Conservation (phyloP, 2,113 vertebrate species). For the Sitta europaea region DNA sequence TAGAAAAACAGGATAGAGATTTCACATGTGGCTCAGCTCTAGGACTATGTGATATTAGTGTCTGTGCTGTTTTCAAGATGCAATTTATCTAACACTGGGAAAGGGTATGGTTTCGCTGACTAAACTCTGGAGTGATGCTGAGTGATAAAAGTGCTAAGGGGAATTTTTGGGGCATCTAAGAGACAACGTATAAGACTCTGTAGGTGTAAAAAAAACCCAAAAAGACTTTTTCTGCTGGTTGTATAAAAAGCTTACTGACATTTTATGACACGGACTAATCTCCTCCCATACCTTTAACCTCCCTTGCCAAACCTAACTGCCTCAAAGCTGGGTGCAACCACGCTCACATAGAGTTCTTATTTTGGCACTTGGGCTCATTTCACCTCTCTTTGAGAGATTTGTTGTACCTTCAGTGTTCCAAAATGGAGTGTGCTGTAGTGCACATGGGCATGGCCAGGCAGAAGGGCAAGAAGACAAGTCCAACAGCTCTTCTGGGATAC, state of each 20-base stretch:
- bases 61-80: slow-evolving; percentile 72
- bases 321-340: background rate
- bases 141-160: slow-evolving; percentile 73
- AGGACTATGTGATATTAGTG: slow-evolving; percentile 59
- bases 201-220: slow-evolving; percentile 61
- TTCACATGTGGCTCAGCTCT: slow-evolving; percentile 55
- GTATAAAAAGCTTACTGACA: slow-evolving; percentile 68
- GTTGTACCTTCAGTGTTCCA: background rate
- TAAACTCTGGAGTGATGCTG: slow-evolving; percentile 72
- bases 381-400: background rate
- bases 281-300: background rate
- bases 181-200: slow-evolving; percentile 28
- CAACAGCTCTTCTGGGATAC: background rate
- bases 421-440: background rate
- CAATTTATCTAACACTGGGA: slow-evolving; percentile 73
- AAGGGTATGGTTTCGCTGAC: slow-evolving; percentile 78
- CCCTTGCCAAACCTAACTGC: background rate
- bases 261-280: slow-evolving; percentile 27
- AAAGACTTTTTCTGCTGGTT: slow-evolving; percentile 28
- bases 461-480: background rate
- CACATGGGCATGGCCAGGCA: background rate
- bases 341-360: background rate
- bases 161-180: slow-evolving; percentile 72
- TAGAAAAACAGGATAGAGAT: slow-evolving; percentile 74
- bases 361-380: background rate